phyloP scores from a whole-genome alignment of 1,140 invertebrate species.

The Macrobrachium nipponense region DNA sequence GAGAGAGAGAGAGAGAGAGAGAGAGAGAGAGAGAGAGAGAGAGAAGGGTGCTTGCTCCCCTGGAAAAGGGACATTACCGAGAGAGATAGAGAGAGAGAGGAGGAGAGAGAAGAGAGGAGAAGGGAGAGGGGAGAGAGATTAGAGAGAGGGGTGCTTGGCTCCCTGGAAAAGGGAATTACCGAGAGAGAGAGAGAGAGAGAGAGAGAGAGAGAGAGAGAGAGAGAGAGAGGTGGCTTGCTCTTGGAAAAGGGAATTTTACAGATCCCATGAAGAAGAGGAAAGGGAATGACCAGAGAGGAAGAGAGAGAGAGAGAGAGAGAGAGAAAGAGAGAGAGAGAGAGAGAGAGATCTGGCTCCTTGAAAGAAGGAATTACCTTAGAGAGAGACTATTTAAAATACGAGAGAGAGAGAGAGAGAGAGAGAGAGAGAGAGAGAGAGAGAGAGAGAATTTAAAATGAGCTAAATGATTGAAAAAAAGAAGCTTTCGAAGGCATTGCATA shows the following conservation, averaged over 20 bases:
- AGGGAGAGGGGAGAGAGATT: constrained; percentile 18
- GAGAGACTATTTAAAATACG: too few species aligned
- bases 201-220: constrained; percentile 28
- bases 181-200: constrained; percentile 28
- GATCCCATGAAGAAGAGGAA: too few species aligned
- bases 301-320: not conserved
- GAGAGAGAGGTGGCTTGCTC: too few species aligned
- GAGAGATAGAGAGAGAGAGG: not conserved
- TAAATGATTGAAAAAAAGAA: not conserved
- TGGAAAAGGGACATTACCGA: too few species aligned
- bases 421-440: constrained; percentile 28
- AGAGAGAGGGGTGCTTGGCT: constrained; percentile 14
- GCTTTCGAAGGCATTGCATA: not conserved
- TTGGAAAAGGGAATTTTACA: too few species aligned
- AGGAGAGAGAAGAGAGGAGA: not conserved
- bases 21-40: not conserved
- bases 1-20: not conserved
- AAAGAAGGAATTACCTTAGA: not conserved
- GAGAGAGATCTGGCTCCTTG: too few species aligned
- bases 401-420: not conserved
- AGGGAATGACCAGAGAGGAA: not conserved
- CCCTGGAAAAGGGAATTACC: too few species aligned
- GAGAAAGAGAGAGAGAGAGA: constrained; percentile 9
- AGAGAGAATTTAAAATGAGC: not conserved
- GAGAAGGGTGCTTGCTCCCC: too few species aligned